Percentiles rank a stretch among this genome's conserved stretches.
Evolutionary conservation across 2,113 vertebrate genomes (phyloP).

Genomic region (Sebastes schlegelii): DNA sequence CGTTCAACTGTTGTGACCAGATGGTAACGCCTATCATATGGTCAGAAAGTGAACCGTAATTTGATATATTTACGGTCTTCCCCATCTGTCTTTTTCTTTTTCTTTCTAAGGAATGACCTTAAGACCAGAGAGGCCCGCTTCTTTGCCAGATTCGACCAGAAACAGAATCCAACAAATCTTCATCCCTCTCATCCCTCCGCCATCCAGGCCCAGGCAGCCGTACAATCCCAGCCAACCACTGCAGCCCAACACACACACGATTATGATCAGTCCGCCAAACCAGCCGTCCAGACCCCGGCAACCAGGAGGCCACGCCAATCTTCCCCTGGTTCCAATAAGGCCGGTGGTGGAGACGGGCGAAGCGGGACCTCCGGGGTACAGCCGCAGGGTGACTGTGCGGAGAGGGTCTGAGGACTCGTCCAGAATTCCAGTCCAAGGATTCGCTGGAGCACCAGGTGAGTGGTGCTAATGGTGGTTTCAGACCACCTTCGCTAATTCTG

Average conservation of each 20-base stretch:
- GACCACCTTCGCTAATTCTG: neutral
- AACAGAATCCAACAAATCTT: slow-evolving; percentile 76
- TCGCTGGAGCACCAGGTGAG: slow-evolving; percentile 93
- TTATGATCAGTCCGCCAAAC: slow-evolving; percentile 39
- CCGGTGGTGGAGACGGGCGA: slow-evolving; percentile 89
- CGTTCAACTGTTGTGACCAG: neutral
- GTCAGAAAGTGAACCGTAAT: neutral
- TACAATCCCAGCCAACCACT: slow-evolving; percentile 49
- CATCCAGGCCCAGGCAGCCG: slow-evolving; percentile 50
- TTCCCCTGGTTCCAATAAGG: slow-evolving; percentile 29
- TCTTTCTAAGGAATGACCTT: slow-evolving; percentile 60
- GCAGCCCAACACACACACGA: slow-evolving; percentile 51
- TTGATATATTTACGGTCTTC: slow-evolving; percentile 2
- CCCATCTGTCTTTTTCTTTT: slow-evolving; percentile 26
- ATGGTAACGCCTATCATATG: neutral
- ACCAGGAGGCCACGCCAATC: slow-evolving; percentile 28
- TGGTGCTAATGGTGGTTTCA: neutral
- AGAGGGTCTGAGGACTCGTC: slow-evolving; percentile 80
- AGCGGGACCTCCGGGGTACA: slow-evolving; percentile 91
- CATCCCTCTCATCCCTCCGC: slow-evolving; percentile 78
- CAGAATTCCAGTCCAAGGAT: slow-evolving; percentile 83
- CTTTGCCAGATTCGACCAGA: slow-evolving; percentile 63
- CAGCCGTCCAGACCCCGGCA: slow-evolving; percentile 59
- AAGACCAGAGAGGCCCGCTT: slow-evolving; percentile 64
- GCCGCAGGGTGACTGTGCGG: slow-evolving; percentile 83